A percentile compares a stretch with the other conserved stretches of the same genome.
Conservation (phyloP, 2,888 invertebrate species). For the Bombylius major region DNA sequence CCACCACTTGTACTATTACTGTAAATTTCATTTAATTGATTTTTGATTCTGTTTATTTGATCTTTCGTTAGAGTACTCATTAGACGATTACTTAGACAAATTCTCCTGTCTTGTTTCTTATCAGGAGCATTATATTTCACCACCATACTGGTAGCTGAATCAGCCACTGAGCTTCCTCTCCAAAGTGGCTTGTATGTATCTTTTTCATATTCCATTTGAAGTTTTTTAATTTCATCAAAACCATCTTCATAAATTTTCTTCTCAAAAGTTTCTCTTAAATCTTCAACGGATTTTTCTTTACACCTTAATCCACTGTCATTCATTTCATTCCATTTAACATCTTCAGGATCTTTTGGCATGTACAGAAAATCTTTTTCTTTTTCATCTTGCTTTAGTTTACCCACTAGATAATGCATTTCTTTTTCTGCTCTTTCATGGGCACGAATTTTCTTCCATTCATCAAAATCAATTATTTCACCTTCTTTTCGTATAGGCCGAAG, state of each 20-base stretch:
- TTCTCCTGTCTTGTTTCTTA: slow-evolving; percentile 34
- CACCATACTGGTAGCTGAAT: slow-evolving; percentile 60
- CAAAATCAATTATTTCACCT: slow-evolving; percentile 74
- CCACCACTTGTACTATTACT: slow-evolving; percentile 38
- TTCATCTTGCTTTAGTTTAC: slow-evolving; percentile 64
- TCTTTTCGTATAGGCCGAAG: slow-evolving; percentile 59
- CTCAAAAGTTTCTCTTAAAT: slow-evolving; percentile 65
- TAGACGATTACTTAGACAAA: slow-evolving; percentile 59
- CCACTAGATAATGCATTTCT: slow-evolving; percentile 64
- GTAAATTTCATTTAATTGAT: slow-evolving; percentile 70
- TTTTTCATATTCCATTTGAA: slow-evolving; percentile 39
- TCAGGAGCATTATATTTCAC: slow-evolving; percentile 42
- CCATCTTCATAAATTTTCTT: slow-evolving; percentile 45
- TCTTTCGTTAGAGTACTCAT: slow-evolving; percentile 78
- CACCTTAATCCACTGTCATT: slow-evolving; percentile 63
- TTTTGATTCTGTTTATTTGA: slow-evolving; percentile 66
- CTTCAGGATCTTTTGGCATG: slow-evolving; percentile 59
- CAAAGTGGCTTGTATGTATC: slow-evolving; percentile 70
- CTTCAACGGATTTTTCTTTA: slow-evolving; percentile 79
- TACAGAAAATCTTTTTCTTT: slow-evolving; percentile 74
- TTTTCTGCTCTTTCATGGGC: slow-evolving; percentile 68
- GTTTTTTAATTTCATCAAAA: slow-evolving; percentile 36
- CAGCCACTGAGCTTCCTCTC: slow-evolving; percentile 71
- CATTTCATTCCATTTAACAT: slow-evolving; percentile 63
- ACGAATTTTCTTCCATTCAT: slow-evolving; percentile 72